These are phyloP conservation scores for Aproaerema taeniolella DNA, from an alignment of 2,888 invertebrate genomes.

Conservation along the genomic window DNA sequence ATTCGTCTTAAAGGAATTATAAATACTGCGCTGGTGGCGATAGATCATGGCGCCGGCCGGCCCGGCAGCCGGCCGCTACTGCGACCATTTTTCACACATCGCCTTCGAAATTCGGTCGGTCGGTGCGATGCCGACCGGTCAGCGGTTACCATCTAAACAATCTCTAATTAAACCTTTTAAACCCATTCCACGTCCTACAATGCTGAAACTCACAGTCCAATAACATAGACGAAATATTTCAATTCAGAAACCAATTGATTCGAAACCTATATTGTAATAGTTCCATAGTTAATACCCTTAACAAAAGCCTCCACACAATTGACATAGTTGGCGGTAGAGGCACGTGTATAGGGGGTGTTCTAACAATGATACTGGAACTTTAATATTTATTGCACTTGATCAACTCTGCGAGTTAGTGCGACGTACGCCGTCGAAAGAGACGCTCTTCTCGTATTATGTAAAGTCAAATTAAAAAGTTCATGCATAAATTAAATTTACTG, in stretches of 20 bases:
- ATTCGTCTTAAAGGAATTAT: conserved; percentile 47
- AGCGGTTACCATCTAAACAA: conserved; percentile 6
- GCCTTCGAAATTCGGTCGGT: conserved; percentile 49
- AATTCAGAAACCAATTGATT: neutral
- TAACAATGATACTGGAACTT: conserved; percentile 72
- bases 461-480: conserved; percentile 54
- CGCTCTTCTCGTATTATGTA: conserved; percentile 28
- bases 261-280: conserved; percentile 41
- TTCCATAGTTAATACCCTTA: conserved; percentile 57
- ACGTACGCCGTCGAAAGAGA: conserved; percentile 29
- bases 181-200: conserved; percentile 13
- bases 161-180: conserved; percentile 16
- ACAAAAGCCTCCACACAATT: conserved; percentile 66
- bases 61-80: too few relatives aligned
- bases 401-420: conserved; percentile 51
- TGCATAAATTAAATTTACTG: conserved; percentile 50
- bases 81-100: conserved; percentile 53
- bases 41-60: conserved; percentile 44
- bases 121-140: conserved; percentile 9
- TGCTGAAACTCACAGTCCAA: conserved; percentile 4
- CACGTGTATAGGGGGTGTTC: conserved; percentile 49
- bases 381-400: conserved; percentile 75
- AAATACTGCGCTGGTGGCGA: conserved; percentile 45
- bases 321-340: conserved; percentile 63
- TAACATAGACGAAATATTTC: conserved; percentile 13